phyloP scores from a whole-genome alignment of 2,888 invertebrate genomes.

The Aphrophora alni region DNA sequence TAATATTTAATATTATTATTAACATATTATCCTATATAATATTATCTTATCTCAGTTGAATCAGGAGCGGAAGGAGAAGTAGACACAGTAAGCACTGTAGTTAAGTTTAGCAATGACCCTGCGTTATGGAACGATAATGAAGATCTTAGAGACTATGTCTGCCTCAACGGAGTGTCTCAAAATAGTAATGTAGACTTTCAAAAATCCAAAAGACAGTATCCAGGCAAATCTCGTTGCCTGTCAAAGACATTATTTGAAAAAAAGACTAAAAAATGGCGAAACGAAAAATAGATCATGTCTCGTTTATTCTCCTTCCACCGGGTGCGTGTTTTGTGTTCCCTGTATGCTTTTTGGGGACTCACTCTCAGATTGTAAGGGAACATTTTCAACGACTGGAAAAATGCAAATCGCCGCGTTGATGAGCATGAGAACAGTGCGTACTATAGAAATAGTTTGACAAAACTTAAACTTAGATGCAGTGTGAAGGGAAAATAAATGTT shows the following conservation, averaged over 20 bases:
- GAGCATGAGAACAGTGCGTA: constrained; percentile 22
- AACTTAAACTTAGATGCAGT: constrained; percentile 3
- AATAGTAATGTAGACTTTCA: constrained; percentile 19
- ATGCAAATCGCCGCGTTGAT: constrained; percentile 16
- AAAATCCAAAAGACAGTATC: constrained; percentile 19
- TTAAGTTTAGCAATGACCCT: constrained; percentile 7
- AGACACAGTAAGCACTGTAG: constrained; percentile 12
- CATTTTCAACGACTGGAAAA: constrained; percentile 26
- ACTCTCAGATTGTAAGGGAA: constrained; percentile 24
- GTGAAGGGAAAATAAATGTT: background rate
- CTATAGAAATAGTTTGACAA: constrained; percentile 16
- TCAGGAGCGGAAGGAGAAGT: constrained; percentile 19
- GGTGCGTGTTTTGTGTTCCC: constrained; percentile 28
- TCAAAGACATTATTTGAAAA: constrained; percentile 19
- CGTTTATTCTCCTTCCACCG: constrained; percentile 19
- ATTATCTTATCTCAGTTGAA: constrained; percentile 11
- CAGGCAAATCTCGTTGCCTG: constrained; percentile 21
- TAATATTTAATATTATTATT: too few species aligned
- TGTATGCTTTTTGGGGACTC: constrained; percentile 22
- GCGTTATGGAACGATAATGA: constrained; percentile 18
- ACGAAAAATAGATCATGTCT: constrained; percentile 16
- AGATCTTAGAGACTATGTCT: constrained; percentile 21
- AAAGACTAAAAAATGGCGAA: constrained; percentile 12
- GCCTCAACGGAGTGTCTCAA: constrained; percentile 9
- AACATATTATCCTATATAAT: too few species aligned